phyloP scores from a whole-genome alignment of 2,113 vertebrate species.

The Pyxicephalus adspersus region DNA sequence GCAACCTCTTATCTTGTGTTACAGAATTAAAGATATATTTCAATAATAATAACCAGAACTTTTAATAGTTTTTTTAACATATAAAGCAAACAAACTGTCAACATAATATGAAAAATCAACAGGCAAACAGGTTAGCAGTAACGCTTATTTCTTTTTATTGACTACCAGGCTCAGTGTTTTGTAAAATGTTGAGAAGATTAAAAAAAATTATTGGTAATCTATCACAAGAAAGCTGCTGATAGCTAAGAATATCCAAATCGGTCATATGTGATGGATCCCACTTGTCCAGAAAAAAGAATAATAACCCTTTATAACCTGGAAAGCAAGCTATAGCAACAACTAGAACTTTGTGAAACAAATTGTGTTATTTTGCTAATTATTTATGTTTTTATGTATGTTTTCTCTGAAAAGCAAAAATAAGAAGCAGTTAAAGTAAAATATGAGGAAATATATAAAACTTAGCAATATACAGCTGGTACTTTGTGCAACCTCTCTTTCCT shows the following conservation, averaged over 20 bases:
- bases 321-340: too few relatives aligned
- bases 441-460: too few relatives aligned
- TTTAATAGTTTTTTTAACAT: background rate
- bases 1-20: background rate
- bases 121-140: background rate
- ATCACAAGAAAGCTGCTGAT: background rate
- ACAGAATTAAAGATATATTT: background rate
- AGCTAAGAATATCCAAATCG: background rate
- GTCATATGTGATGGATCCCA: background rate
- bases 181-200: background rate
- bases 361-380: too few relatives aligned
- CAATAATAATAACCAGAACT: background rate
- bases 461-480: too few relatives aligned
- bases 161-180: background rate
- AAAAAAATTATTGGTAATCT: background rate
- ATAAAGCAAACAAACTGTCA: background rate
- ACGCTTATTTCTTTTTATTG: background rate
- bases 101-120: background rate
- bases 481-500: too few relatives aligned
- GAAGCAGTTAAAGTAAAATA: too few relatives aligned
- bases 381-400: too few relatives aligned
- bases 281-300: background rate
- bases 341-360: too few relatives aligned
- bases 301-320: too few relatives aligned
- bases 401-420: too few relatives aligned